phyloP scores from a whole-genome alignment of 2,888 invertebrate genomes.

The Mythimna albipuncta region DNA sequence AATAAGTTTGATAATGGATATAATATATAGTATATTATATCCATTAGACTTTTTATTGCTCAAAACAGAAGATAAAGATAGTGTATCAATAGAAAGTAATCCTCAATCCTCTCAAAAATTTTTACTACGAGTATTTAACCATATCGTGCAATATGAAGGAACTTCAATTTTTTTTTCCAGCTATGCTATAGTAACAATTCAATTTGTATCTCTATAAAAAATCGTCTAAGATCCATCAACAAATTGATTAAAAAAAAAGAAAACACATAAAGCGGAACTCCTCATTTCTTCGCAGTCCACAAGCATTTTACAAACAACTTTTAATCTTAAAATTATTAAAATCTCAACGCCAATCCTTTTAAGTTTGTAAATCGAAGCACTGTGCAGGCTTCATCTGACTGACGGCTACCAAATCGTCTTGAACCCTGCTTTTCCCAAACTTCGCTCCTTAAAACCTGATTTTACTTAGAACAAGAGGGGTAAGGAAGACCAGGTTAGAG shows the following conservation, averaged over 20 bases:
- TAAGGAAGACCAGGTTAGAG: conserved; percentile 65
- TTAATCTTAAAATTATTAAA: conserved; percentile 72
- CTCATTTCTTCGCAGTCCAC: conserved; percentile 33
- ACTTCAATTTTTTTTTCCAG: not conserved
- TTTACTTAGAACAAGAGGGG: conserved; percentile 58
- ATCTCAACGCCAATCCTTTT: conserved; percentile 80
- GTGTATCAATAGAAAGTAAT: not conserved
- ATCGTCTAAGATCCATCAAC: conserved; percentile 9
- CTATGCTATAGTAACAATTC: conserved; percentile 1
- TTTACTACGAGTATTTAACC: not conserved
- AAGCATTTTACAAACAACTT: conserved; percentile 56
- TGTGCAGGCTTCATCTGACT: conserved; percentile 80
- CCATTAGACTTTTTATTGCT: conserved; percentile 5
- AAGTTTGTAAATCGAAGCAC: conserved; percentile 81
- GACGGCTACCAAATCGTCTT: conserved; percentile 70
- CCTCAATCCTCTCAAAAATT: not conserved
- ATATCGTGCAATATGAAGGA: not conserved
- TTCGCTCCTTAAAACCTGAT: conserved; percentile 66
- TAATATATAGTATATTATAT: conserved; percentile 4
- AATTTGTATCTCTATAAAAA: not conserved
- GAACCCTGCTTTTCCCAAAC: conserved; percentile 57
- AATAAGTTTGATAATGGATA: conserved; percentile 32
- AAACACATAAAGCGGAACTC: not conserved
- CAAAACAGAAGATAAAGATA: not conserved
- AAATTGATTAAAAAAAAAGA: conserved; percentile 9